A percentile compares a stretch with the other conserved stretches of the same genome.
phyloP scores from a whole-genome alignment of 1,140 invertebrate species.

The silkworm (Bombyx mori) region ASM3026992v2 NC_085129.1:7053001-7053500 shows the following conservation, averaged over 20 bases:
- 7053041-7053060: constrained; percentile 49
- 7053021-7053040: constrained; percentile 22
- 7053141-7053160: constrained; percentile 27
- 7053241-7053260: constrained; percentile 64
- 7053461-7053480: constrained; percentile 33
- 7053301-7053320: constrained; percentile 48
- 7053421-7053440: constrained; percentile 43
- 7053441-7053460: constrained; percentile 43
- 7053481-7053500: constrained; percentile 34
- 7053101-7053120: constrained; percentile 51
- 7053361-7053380: constrained; percentile 38
- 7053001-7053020: no score
- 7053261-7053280: constrained; percentile 46
- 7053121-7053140: constrained; percentile 33
- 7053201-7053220: constrained; percentile 47
- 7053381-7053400: constrained; percentile 26
- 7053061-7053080: constrained; percentile 29
- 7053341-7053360: no score
- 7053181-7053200: constrained; percentile 46
- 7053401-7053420: constrained; percentile 55
- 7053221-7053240: constrained; percentile 57
- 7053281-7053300: constrained; percentile 33
- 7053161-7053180: constrained; percentile 57
- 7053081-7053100: constrained; percentile 28
- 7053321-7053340: constrained; percentile 31